Percentiles rank a stretch among this genome's conserved stretches.
Evolutionary conservation across 2,113 vertebrate species (phyloP).

Genomic region (Fulica atra): DNA sequence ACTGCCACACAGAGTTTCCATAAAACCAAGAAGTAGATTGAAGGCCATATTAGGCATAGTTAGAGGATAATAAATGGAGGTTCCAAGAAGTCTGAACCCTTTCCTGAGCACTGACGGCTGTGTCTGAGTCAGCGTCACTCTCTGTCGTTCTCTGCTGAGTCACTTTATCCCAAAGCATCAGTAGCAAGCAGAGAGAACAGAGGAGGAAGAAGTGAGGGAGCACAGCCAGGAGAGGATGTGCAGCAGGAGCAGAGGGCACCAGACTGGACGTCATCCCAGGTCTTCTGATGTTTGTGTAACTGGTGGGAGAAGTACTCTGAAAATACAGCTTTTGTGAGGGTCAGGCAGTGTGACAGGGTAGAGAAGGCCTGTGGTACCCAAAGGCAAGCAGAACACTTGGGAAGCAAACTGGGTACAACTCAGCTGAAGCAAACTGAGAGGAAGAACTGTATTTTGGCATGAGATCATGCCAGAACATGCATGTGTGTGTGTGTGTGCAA

Average conservation of each 20-base stretch:
- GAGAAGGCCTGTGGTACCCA: neutral
- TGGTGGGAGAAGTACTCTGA: neutral
- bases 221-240: neutral
- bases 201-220: neutral
- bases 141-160: neutral
- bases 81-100: slow-evolving; percentile 43
- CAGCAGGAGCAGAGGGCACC: neutral
- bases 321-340: neutral
- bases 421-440: neutral
- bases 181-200: neutral
- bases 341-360: neutral
- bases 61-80: neutral
- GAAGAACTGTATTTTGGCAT: neutral
- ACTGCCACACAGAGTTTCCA: neutral
- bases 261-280: neutral
- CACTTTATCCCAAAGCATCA: neutral
- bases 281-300: neutral
- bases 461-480: fast-evolving
- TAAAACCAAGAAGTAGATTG: neutral
- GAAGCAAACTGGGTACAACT: neutral
- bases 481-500: neutral
- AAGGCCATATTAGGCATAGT: slow-evolving; percentile 5
- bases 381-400: neutral
- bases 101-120: neutral
- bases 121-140: slow-evolving; percentile 12